Evolutionary conservation across 2,888 invertebrate species (phyloP).

Genomic region (Drosophila sordidula): DNA sequence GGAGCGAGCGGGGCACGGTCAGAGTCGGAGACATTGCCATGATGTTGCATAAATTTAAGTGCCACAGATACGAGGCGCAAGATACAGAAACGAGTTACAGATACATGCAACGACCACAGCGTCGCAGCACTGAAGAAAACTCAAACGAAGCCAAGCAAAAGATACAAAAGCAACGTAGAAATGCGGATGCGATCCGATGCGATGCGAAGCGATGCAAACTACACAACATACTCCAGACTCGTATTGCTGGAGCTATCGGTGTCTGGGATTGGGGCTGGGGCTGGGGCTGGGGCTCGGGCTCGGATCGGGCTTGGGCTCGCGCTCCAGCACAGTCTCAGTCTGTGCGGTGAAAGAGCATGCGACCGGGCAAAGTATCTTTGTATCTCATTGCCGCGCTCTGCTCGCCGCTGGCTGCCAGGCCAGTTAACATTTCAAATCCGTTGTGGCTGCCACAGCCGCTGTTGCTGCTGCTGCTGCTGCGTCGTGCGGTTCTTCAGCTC

Average conservation of each 20-base stretch:
- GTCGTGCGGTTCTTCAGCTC: constrained; percentile 61
- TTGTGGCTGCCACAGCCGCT: constrained; percentile 49
- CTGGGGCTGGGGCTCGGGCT: constrained; percentile 10
- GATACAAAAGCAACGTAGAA: constrained; percentile 66
- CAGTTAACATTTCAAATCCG: constrained; percentile 73
- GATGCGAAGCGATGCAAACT: constrained; percentile 59
- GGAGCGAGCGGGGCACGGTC: not conserved
- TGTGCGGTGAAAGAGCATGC: constrained; percentile 74
- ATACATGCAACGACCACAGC: constrained; percentile 54
- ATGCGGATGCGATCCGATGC: constrained; percentile 73
- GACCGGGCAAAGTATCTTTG: constrained; percentile 65
- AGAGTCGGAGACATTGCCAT: constrained; percentile 54
- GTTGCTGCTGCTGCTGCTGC: constrained; percentile 28
- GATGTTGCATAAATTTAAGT: constrained; percentile 80
- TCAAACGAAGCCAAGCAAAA: constrained; percentile 55
- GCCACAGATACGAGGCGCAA: constrained; percentile 72
- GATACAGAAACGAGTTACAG: constrained; percentile 78
- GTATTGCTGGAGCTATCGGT: constrained; percentile 33
- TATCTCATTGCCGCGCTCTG: constrained; percentile 57
- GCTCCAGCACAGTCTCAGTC: constrained; percentile 23
- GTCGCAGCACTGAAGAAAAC: constrained; percentile 27
- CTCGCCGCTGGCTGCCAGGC: constrained; percentile 24
- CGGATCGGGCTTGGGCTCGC: constrained; percentile 12
- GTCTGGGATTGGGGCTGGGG: constrained; percentile 19
- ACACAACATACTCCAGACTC: constrained; percentile 45